Base-by-base conservation (phyloP, 2,888 invertebrate genomes). In the Hypomecis punctinalis region DNA sequence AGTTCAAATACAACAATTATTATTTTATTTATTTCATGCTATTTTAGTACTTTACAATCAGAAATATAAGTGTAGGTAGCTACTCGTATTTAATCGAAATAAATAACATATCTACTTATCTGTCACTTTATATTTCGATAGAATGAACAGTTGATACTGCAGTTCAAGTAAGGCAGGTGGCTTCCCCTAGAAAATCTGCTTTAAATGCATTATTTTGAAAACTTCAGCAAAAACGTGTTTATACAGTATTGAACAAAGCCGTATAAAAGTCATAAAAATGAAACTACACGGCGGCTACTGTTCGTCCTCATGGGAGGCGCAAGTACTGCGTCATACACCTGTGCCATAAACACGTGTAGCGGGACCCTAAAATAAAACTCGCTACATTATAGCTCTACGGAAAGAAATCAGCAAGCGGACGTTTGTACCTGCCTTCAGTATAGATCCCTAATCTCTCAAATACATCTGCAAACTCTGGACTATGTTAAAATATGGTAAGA, bases 221-320 rank as follows among this genome's bases (percentile, higher is more conserved):
- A 47, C 33, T 33, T 56, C 47, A 33, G 47, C 47, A 13, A 55
- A 55, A 46, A 47, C 42, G 37, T 37, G 46, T 46, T 7, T 46
- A 13, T 56, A 46, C 56, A 37, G 40, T 47, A 56, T 56, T 48
- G 39, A 40, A 56, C 47, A 47, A 56, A 56, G 57, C 35, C 56
- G 42, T 58, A 53, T 63, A 63, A 57, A 46, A 39, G 57, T 46
- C 7, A 57, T 63, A 63, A 63, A 62, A 57, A 47, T 46, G 48
- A 58, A 51, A 58, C 57, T 63, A 57, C 39, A 58, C 36, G 46
- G 46, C 7, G 51, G 57, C 52, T 37, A 40, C 62, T 57, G 13
- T 13, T 47, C 57, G 43, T 43, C 7, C 63, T 40, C 40, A 57
- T 51, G 52, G n/a, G 52, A 39, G 53, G 33, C 51, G 48, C 23